Evolutionary conservation across 2,888 invertebrate species (phyloP).

Genomic region (Labia minor): DNA sequence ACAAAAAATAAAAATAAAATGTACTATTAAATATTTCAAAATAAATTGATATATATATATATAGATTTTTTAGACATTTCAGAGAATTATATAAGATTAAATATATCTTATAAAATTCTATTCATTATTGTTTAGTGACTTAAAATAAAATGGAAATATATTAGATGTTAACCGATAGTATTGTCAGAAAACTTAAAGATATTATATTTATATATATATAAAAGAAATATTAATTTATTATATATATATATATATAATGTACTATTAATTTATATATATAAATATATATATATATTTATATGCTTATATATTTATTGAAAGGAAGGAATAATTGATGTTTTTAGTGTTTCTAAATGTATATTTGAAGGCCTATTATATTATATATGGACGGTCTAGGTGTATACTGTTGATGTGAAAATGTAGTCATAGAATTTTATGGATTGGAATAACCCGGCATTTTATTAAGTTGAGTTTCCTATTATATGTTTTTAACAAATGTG

Average conservation of each 20-base stretch:
- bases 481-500: neutral
- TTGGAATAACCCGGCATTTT: neutral
- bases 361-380: neutral
- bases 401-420: neutral
- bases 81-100: neutral
- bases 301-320: neutral
- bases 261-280: neutral
- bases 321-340: neutral
- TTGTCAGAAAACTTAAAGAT: too few relatives aligned
- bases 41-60: neutral
- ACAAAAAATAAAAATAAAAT: too few relatives aligned
- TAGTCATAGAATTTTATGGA: neutral
- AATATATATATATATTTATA: neutral
- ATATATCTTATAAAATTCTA: neutral
- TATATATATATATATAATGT: neutral
- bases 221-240: slow-evolving; percentile 13
- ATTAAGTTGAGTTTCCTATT: neutral
- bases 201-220: neutral
- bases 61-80: neutral
- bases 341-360: slow-evolving; percentile 1
- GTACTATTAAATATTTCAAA: neutral
- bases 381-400: slow-evolving; percentile 4
- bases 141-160: neutral
- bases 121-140: neutral
- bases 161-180: neutral